Evolutionary conservation across 1,140 invertebrate genomes (phyloP).

Genomic region (Caenorhabditis brenneri): DNA sequence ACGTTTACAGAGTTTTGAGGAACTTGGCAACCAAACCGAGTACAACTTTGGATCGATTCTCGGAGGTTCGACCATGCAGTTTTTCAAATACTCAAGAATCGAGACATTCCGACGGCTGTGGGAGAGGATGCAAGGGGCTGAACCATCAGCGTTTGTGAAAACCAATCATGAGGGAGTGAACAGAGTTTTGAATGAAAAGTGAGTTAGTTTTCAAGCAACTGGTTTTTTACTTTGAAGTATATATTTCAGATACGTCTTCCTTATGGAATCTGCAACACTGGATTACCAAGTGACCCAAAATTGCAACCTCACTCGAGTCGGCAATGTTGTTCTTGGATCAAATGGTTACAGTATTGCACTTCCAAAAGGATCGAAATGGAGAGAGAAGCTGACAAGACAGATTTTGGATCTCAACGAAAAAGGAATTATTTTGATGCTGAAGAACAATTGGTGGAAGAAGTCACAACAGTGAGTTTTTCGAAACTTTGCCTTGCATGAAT

Average conservation of each 20-base stretch:
- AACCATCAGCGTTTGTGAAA: constrained; percentile 83
- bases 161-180: constrained; percentile 86
- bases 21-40: constrained; percentile 74
- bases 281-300: constrained; percentile 88
- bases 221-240: constrained; percentile 93
- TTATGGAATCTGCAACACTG: constrained; percentile 87
- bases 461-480: constrained; percentile 46
- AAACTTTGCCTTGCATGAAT: too few species aligned
- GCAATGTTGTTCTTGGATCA: constrained; percentile 86
- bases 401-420: constrained; percentile 62
- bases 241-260: constrained; percentile 84
- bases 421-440: constrained; percentile 61
- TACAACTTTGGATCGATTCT: constrained; percentile 71
- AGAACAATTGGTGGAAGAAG: constrained; percentile 63
- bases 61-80: constrained; percentile 59
- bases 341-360: constrained; percentile 92
- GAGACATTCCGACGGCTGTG: constrained; percentile 59
- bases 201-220: constrained; percentile 62
- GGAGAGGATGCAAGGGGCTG: constrained; percentile 72
- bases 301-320: constrained; percentile 87
- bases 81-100: constrained; percentile 61
- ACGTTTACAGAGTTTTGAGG: constrained; percentile 59
- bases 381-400: constrained; percentile 59
- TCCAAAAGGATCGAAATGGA: constrained; percentile 75
- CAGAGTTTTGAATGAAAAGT: constrained; percentile 80